phyloP scores from a whole-genome alignment of 2,888 invertebrate species.

The Lasioglossum vierecki region DNA sequence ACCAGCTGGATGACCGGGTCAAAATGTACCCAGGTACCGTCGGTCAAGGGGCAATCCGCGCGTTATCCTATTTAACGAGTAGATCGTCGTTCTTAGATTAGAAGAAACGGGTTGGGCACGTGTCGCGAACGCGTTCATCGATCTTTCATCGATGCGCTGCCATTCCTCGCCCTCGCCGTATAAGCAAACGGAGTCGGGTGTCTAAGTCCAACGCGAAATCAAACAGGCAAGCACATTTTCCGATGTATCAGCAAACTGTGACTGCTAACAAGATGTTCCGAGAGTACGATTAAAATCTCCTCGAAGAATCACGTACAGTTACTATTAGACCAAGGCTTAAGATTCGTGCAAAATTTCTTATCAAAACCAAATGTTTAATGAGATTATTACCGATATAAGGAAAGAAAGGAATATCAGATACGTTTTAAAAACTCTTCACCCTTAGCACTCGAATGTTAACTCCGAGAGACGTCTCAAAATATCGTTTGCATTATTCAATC shows the following conservation, averaged over 20 bases:
- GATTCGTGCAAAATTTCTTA: neutral
- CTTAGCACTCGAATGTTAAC: too few relatives aligned
- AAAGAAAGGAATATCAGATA: too few relatives aligned
- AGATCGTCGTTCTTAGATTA: neutral
- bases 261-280: neutral
- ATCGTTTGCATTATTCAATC: too few relatives aligned
- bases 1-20: neutral
- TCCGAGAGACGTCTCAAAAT: too few relatives aligned
- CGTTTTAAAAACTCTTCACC: too few relatives aligned
- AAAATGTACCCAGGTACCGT: neutral
- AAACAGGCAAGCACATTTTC: constrained; percentile 16
- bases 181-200: constrained; percentile 21
- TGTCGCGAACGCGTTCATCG: constrained; percentile 1
- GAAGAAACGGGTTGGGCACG: neutral
- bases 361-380: neutral
- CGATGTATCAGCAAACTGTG: neutral
- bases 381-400: neutral
- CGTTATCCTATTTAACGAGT: neutral
- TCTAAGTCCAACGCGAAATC: constrained; percentile 17
- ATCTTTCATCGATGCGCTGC: neutral
- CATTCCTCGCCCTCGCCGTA: neutral
- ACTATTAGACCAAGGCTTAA: neutral
- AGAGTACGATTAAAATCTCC: neutral
- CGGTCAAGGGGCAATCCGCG: neutral
- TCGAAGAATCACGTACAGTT: neutral